Evolutionary conservation across 2,888 invertebrate species (phyloP), one percentile per base, ranked within the genome.

Genomic region (Hydropsyche betteni): DNA sequence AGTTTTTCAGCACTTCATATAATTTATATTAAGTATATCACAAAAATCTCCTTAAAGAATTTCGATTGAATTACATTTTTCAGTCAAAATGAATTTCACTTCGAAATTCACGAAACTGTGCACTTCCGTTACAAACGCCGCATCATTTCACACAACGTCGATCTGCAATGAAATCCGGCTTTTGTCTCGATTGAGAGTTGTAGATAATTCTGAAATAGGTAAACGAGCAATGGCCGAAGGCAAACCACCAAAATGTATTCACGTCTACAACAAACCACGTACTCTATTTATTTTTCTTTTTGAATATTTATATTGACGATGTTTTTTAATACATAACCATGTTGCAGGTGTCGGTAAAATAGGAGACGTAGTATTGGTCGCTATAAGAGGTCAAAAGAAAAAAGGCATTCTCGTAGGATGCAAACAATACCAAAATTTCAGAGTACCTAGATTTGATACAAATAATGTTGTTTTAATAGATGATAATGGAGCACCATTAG

Each of bases 381-480:
- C 98, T 3, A 95, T 99, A 78, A 95, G 94, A 85, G 98, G 98
- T 4, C 93, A 98, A 84, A 98, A 96, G 90, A 97, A 96, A 83
- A 95, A 95, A 83, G 98, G 93, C 5, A 94, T 97, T 78, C 87
- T 97, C 36, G 96, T 96, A 2, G 98, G 98, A 0, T 86, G 95
- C 69, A 95, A 94, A 82, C 94, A 94, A 82, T 91, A 90, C 73
- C 97, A 97, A 83, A 89, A 89, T 75, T 85, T 91, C 0, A 93
- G 93, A 84, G 89, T 96, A 52, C 98, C 98, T 0, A 93, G 93
- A 83, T 97, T 95, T 84, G 98, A 99, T 84, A 94, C 93, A 82
- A 99, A 99, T 83, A 99, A 99, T 85, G 86, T 99, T 74, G 99
- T 99, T 0, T 87, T 99, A 0, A 93, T 99, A 58, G 98, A 99